Percentiles rank a stretch among this genome's conserved stretches.
These are phyloP conservation scores for Thyatira batis DNA, from an alignment of 2,888 invertebrate species.

Conservation along the genomic window DNA sequence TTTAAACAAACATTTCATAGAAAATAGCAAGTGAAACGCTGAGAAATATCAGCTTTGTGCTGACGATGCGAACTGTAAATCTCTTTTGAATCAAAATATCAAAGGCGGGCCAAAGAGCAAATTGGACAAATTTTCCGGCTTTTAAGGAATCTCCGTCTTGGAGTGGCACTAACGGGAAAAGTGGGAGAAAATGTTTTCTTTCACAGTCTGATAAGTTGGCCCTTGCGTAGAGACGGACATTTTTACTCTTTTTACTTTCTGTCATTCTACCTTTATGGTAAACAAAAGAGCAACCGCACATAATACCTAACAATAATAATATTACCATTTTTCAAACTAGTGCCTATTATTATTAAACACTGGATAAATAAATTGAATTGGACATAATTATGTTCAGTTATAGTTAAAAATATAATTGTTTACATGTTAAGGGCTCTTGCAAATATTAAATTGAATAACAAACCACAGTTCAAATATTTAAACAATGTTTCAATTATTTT, in stretches of 20 bases:
- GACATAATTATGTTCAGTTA: no score
- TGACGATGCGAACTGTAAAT: slow-evolving; percentile 36
- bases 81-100: slow-evolving; percentile 58
- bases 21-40: slow-evolving; percentile 2
- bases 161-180: slow-evolving; percentile 43
- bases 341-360: no score
- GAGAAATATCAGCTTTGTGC: slow-evolving; percentile 43
- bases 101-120: slow-evolving; percentile 51
- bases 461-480: no score
- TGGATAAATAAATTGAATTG: no score
- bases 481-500: neutral
- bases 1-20: neutral
- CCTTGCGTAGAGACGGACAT: slow-evolving; percentile 13
- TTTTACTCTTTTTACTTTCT: neutral
- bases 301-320: no score
- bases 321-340: no score
- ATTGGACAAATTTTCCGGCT: slow-evolving; percentile 68
- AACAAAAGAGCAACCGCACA: no score
- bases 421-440: neutral
- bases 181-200: slow-evolving; percentile 46
- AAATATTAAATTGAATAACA: neutral
- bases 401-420: no score
- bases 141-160: slow-evolving; percentile 48
- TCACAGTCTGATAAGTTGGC: slow-evolving; percentile 19
- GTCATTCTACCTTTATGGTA: neutral